Evolutionary conservation across 2,113 vertebrate genomes (phyloP), one percentile per base, ranked within the genome.

Genomic region (Mesitornis unicolor): DNA sequence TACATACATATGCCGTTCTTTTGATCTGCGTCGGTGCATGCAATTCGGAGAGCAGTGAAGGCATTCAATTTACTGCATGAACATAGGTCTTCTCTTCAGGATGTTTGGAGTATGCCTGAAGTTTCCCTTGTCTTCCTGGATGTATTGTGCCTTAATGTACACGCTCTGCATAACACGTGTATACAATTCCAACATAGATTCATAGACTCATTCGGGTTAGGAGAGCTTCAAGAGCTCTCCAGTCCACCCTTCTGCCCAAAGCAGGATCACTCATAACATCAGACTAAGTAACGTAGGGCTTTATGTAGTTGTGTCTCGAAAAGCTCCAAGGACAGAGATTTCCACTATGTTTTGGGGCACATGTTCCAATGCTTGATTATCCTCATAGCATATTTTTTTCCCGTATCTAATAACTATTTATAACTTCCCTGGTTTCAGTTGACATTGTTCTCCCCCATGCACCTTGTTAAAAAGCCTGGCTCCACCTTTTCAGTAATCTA

Each of bases 201-300:
- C 0, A 1, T 63, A 25, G 40, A 31, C 8, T 57, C 4, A 13
- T 43, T 74, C 7, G 13, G 50, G 10, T 68, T 69, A 78, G 36
- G 74, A 64, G 12, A 59, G 50, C 20, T 18, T 56, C 0, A 1
- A 40, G 60, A 47, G 18, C 10, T 57, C 42, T 51, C 28, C 8
- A 40, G 10, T 33, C 35, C 6, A 40, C 57, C 11, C 36, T 89
- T 33, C 21, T 53, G 53, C 59, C 13, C 1, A 2, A 82, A 73
- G 53, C 1, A 2, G 18, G 2, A 5, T 77, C 29, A 25, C n/a
- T 19, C 5, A 1, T 26, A 22, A 59, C 36, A 31, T 29, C 48
- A 48, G 35, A 59, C 21, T 26, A 84, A 25, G 38, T 16, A 51
- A 31, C 0, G 0, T 42, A 20, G 12, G 31, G 15, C 20, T 67